Evolutionary conservation across 2,113 vertebrate species (phyloP), one percentile per base, ranked within the genome.

Genomic region (Barbus barbus): DNA sequence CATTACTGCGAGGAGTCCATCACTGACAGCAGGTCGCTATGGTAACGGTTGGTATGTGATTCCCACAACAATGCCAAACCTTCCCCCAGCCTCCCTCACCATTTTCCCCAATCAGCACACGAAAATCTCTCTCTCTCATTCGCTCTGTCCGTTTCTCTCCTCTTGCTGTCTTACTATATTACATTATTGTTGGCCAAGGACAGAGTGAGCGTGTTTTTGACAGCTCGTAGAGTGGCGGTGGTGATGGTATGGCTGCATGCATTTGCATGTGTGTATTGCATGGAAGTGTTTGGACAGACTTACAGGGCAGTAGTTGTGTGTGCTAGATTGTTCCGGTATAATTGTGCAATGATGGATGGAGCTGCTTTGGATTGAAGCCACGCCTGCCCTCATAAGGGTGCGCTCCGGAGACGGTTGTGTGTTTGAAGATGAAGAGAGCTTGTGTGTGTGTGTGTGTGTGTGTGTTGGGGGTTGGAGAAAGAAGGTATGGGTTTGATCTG

Each of bases 21-120:
- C 87, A 87, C 88, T 92, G 92, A 92, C 90, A 89, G 87, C 85
- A 82, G 84, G 93, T 95, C 83, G 81, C 91, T 90, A 94, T 95
- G 91, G 93, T 90, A 95, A 95, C 93, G 53, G 82, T 82, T 88
- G 87, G 90, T 91, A 89, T 93, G 93, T 91, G 92, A 94, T 94
- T 94, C 92, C 91, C 92, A 90, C 93, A 94, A 94, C 93, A 94
- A 94, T 94, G 90, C 92, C 88, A 83, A 90, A 86, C 44, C 87
- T 73, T 80, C 88, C 86, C 82, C 90, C 89, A 89, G 36, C 89
- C 82, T 87, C 83, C 81, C 71, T 82, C 74, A 31, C 81, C 61
- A 26, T 85, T 85, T 81, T 76, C 33, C 31, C 60, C 86, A 90
- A 89, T 88, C 84, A 88, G 75, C 63, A 48, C 88, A 87, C 53